Evolutionary conservation across 2,113 vertebrate genomes (phyloP), one percentile per base, ranked within the genome.

Genomic region (Lethenteron reissneri): DNA sequence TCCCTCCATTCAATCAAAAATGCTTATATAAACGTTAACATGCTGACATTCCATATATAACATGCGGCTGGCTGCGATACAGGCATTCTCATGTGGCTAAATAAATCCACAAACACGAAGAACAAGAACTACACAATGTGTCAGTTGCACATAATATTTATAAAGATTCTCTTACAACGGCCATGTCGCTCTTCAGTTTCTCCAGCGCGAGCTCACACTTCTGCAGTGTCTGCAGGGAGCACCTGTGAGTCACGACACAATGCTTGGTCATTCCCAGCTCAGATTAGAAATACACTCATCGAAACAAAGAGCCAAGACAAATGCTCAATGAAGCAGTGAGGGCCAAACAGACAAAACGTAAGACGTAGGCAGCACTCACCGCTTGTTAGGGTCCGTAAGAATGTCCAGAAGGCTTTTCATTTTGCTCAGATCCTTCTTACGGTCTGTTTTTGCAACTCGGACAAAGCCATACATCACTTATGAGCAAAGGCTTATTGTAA

Each of bases 381-480:
- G 80, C 76, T 90, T 97, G 58, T 85, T 94, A 13, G 94, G 94
- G 62, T 97, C 92, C 0, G 92, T 97, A 76, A 97, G 82, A 76
- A 99, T 99, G 78, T 95, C 95, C 72, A 99, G 74, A 57, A 99
- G 82, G 76, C 91, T 97, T 79, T 99, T 99, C 94, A 99, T 97
- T 81, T 99, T 96, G 73, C 94, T 99, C 75, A 99, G 82, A 76
- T 99, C 91, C 78, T 95, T 99, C 77, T 99, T 99, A 14, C 94
- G 83, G 70, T 97, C 94, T 97, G 82, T 41, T 41, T 41, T 41
- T 41, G 41, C 6, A 41, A 41, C 41, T 41, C 41, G 41, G 41
- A 41, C 41, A 41, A 41, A 41, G 41, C 41, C 41, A 41, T 41
- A 41, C 4, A 41, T 41, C 41, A 41, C 41, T 41, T 41, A 41